phyloP scores from a whole-genome alignment of 2,888 invertebrate genomes.

The Clostera curtula region DNA sequence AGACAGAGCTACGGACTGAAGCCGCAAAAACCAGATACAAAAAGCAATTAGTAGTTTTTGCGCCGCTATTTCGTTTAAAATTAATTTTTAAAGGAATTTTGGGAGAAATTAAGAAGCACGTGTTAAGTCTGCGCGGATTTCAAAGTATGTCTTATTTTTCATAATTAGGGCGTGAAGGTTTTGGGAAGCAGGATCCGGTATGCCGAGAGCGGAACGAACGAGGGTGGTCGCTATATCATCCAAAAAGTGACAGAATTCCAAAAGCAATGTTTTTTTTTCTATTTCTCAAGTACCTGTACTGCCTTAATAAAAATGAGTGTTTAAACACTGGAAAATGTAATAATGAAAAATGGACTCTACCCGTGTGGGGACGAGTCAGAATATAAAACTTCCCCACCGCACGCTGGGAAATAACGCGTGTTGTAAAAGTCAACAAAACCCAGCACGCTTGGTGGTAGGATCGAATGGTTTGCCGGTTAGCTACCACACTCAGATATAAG shows the following conservation, averaged over 20 bases:
- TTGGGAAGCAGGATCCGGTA: conserved; percentile 29
- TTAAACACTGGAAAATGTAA: too few species aligned
- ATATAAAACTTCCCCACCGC: too few species aligned
- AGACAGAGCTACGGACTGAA: conserved; percentile 42
- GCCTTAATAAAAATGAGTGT: too few species aligned
- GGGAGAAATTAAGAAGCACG: conserved; percentile 56
- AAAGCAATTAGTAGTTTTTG: conserved; percentile 73
- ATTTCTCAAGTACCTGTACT: too few species aligned
- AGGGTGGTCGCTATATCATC: conserved; percentile 42
- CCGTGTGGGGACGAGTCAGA: too few species aligned
- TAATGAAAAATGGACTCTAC: too few species aligned
- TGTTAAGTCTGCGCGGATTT: conserved; percentile 62
- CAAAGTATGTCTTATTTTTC: conserved; percentile 69
- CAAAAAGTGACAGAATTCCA: conserved; percentile 23
- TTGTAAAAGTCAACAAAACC: too few species aligned
- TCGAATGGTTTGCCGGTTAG: too few species aligned
- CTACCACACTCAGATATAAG: too few species aligned
- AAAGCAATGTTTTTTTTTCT: too few species aligned
- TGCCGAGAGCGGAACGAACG: conserved; percentile 26
- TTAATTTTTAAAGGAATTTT: conserved; percentile 66
- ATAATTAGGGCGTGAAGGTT: conserved; percentile 68
- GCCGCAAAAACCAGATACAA: conserved; percentile 61
- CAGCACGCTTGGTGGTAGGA: too few species aligned
- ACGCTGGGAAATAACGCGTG: too few species aligned
- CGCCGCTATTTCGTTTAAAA: conserved; percentile 46